Evolutionary conservation across 2,888 invertebrate species (phyloP).

Genomic region (Eurytoma adleriae): DNA sequence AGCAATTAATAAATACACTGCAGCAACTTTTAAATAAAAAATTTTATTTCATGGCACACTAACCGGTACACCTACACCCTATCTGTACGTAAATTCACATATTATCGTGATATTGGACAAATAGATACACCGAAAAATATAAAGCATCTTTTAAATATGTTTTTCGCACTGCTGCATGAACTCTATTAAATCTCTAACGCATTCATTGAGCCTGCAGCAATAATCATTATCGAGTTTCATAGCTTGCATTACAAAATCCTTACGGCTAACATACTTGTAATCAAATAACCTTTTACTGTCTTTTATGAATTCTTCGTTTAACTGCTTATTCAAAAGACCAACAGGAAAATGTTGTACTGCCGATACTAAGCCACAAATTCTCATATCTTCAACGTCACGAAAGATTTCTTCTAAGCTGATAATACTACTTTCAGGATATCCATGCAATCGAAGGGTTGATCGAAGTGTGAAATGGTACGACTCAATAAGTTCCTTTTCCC

Average conservation of each 20-base stretch:
- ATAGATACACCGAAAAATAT: too few relatives aligned
- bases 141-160: too few relatives aligned
- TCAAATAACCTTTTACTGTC: background rate
- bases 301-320: background rate
- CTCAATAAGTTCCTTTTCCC: constrained; percentile 16
- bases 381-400: background rate
- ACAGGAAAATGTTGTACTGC: constrained; percentile 36
- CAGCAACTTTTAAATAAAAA: too few relatives aligned
- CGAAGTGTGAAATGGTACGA: constrained; percentile 5
- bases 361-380: constrained; percentile 21
- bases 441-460: background rate
- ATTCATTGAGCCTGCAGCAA: constrained; percentile 8
- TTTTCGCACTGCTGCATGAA: background rate
- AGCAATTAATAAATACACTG: too few relatives aligned
- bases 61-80: too few relatives aligned
- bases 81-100: too few relatives aligned
- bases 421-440: background rate
- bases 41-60: too few relatives aligned
- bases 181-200: constrained; percentile 26
- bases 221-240: constrained; percentile 24
- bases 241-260: constrained; percentile 20
- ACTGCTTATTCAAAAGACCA: background rate
- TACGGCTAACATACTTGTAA: constrained; percentile 8
- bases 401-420: background rate
- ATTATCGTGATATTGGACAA: too few relatives aligned